Evolutionary conservation across 35 echinoderm and acorn worm species (phyloP), one percentile per base, ranked within the genome.

Genomic region (Apostichopus parvimensis): DNA sequence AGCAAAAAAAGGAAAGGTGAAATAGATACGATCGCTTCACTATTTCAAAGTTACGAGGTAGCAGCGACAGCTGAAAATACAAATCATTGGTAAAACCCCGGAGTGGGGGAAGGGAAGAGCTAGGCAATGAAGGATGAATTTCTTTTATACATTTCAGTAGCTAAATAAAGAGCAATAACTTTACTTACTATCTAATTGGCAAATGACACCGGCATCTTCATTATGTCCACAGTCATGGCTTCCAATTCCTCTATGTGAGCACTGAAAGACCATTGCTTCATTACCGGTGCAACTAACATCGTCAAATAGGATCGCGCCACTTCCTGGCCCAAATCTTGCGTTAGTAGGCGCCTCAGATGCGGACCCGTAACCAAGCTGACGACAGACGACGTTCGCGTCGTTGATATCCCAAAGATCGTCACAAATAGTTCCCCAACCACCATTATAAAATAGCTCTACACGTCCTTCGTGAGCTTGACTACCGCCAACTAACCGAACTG

Each of bases 161-260:
- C 14, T 75, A 6, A 5, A 75, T 75, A 75, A 75, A 75, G 14
- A n/a, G 4, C n/a, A 75, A 14, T 68, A 68, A 17, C 4, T 17
- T 59, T 15, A 58, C 81, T 61, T 60, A 84, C 81, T 84, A 15
- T 58, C 21, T 25, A 84, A 25, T 84, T 84, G 81, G 58, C 87
- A 89, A 56, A 73, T 17, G 15, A 73, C 87, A 57, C 88, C 88
- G 17, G 88, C 88, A 54, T 91, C 88, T 91, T 91, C 88, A 54
- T 18, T n/a, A 78, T 91, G 88, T 55, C 8, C 1, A 57, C 88
- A 91, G 88, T 78, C 66, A 77, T 77, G 70, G 34, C n/a, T 77
- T 57, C 20, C 54, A 20, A 73, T 56, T 8, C 88, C 88, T 13
- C 1, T 12, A 91, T 78, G 88, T 21, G 6, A 21, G n/a, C 88